phyloP scores from a whole-genome alignment of 2,797 vertebrate genomes.

The Fistularia tabacaria region DNA sequence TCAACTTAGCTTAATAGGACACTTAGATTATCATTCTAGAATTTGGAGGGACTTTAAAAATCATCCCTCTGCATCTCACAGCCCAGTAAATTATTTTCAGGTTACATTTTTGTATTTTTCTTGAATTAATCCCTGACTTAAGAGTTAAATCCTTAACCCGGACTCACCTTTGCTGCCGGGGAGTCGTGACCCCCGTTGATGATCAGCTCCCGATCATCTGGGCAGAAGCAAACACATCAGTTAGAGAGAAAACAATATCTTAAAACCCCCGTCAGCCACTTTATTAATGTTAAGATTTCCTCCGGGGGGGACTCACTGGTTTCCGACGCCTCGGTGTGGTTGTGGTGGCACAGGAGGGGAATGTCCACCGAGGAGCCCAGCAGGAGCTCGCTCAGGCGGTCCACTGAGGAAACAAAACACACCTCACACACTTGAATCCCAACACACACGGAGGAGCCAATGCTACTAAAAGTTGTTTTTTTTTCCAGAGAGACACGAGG shows the following conservation, averaged over 20 bases:
- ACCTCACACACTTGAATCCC: neutral
- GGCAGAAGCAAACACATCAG: constrained; percentile 17
- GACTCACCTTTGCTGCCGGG: constrained; percentile 57
- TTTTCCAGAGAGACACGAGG: no score
- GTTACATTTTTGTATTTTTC: no score
- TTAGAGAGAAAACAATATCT: neutral
- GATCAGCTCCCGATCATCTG: constrained; percentile 78
- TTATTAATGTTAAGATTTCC: neutral
- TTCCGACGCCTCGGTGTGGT: constrained; percentile 39
- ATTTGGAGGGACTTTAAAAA: no score
- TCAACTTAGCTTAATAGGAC: no score
- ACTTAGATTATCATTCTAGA: no score
- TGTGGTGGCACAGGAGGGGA: constrained; percentile 54
- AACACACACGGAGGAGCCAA: neutral
- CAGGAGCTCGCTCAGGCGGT: constrained; percentile 81
- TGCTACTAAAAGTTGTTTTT: no score
- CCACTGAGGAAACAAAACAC: constrained; percentile 71
- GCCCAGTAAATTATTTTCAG: no score
- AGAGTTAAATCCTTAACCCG: no score
- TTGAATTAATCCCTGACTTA: no score
- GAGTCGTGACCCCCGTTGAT: constrained; percentile 79
- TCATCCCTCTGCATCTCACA: no score
- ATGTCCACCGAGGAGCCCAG: constrained; percentile 69
- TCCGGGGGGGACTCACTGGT: constrained; percentile 73
- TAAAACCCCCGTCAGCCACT: neutral